These are phyloP conservation scores for Heteromormyrus szaboi DNA, from an alignment of 2,797 vertebrate genomes.

Conservation along the genomic window DNA sequence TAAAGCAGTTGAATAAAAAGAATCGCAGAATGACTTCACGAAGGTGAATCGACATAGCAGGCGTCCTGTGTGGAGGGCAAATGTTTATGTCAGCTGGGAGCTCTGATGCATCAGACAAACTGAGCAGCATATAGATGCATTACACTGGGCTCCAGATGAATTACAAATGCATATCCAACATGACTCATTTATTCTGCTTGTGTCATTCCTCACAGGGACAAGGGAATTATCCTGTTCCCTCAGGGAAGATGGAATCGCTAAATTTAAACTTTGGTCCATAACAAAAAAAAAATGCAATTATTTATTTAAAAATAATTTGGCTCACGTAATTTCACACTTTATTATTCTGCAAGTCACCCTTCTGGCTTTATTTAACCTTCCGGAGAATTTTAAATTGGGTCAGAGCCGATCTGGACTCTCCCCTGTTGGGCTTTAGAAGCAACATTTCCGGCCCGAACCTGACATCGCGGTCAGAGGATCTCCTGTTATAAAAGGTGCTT, in stretches of 20 bases:
- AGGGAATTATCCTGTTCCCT: conserved; percentile 25
- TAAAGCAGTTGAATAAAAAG: background rate
- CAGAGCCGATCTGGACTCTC: background rate
- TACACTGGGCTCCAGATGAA: background rate
- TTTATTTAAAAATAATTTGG: conserved; percentile 42
- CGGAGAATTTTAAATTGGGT: background rate
- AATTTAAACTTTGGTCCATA: conserved; percentile 34
- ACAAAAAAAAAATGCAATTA: conserved; percentile 37
- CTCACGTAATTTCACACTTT: conserved; percentile 35
- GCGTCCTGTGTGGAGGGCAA: background rate
- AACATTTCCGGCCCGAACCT: background rate
- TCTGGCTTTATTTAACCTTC: conserved; percentile 13
- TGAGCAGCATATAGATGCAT: background rate
- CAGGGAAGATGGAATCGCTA: conserved; percentile 29
- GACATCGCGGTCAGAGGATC: background rate
- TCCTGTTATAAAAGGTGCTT: conserved; percentile 2
- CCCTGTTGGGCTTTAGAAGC: conserved; percentile 8
- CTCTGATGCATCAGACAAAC: background rate
- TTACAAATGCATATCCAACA: background rate
- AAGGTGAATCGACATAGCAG: background rate
- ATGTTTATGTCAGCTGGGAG: background rate
- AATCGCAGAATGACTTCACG: background rate
- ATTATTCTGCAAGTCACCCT: conserved; percentile 10
- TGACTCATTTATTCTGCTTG: background rate
- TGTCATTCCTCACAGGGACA: conserved; percentile 20